A percentile compares a stretch with the other conserved stretches of the same genome.
These are phyloP conservation scores for Lochmaea crataegi DNA, from an alignment of 2,888 invertebrate genomes.

Conservation along the genomic window DNA sequence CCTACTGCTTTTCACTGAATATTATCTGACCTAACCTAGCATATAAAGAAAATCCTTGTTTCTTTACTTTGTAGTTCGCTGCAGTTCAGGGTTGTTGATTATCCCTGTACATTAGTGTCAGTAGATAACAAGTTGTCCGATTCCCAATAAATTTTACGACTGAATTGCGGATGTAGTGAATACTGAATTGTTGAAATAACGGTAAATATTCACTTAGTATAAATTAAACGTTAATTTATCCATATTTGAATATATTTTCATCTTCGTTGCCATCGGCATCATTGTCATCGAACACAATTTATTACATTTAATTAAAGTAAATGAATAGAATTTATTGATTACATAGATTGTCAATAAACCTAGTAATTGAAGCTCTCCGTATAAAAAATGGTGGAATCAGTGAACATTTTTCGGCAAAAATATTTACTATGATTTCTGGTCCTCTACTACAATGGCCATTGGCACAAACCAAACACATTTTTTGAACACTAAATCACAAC, in stretches of 20 bases:
- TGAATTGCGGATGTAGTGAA: slow-evolving; percentile 33
- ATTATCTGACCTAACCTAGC: no score
- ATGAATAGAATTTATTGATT: background rate
- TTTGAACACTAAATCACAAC: no score
- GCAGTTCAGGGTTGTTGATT: background rate
- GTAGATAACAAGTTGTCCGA: slow-evolving; percentile 2
- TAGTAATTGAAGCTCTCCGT: background rate
- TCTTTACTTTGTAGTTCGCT: background rate
- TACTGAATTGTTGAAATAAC: slow-evolving; percentile 28
- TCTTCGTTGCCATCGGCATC: background rate
- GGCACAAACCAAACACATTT: no score
- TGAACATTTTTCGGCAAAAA: no score
- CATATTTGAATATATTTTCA: slow-evolving; percentile 14
- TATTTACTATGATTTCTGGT: background rate
- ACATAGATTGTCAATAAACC: background rate
- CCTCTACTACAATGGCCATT: no score
- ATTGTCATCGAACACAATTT: background rate
- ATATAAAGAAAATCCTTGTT: background rate
- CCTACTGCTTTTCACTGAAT: no score
- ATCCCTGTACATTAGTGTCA: slow-evolving; percentile 1
- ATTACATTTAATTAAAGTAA: background rate
- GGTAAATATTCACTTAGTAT: slow-evolving; percentile 14
- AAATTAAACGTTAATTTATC: slow-evolving; percentile 14
- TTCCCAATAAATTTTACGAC: slow-evolving; percentile 35
- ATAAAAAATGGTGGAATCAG: background rate